Base-by-base conservation (phyloP, 1,140 invertebrate genomes). In the Tetranychus urticae region DNA sequence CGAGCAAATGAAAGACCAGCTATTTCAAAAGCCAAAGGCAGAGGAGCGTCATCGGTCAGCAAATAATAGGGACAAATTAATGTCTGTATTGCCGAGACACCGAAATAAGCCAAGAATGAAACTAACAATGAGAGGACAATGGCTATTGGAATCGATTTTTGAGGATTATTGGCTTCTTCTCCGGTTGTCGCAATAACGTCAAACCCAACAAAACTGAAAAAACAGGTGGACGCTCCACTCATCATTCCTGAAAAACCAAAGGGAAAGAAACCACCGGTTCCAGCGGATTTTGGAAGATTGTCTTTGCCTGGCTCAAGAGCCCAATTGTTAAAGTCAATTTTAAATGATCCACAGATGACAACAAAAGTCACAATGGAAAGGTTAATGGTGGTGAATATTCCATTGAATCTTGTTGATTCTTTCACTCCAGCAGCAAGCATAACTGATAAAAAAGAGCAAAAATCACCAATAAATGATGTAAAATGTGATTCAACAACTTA, bases 151-250 rank as follows among this genome's bases (percentile, higher is more conserved):
- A 93, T 90, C 58, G 84, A 80, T 64, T 79, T 77, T 71, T 89
- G 82, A 1, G 88, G 88, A 73, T 89, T 89, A 68, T 85, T 85
- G 0, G 86, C 88, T 74, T 92, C 88, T 73, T 92, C 80, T 7
- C 76, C 76, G 66, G 85, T 87, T 4, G 86, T 88, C 12, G 87
- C 86, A 47, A 91, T 81, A 57, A 81, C 80, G 73, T 91, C 88
- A 67, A 90, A 91, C 50, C 87, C 87, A 8, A 90, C 85, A 69
- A 89, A 90, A 45, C 86, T 86, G 69, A 82, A 91, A 72, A 91
- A 91, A 71, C 87, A 91, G 59, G 85, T 88, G 0, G 87, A 86
- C 0, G 87, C 87, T 0, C 87, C 87, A 0, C 78, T 75, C 78
- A 72, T 57, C 63, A 70, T 66, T 4, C 86, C 86, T 1, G 77